Evolutionary conservation across 1,140 invertebrate species (phyloP), one percentile per base, ranked within the genome.

Genomic region (Batillaria attramentaria): DNA sequence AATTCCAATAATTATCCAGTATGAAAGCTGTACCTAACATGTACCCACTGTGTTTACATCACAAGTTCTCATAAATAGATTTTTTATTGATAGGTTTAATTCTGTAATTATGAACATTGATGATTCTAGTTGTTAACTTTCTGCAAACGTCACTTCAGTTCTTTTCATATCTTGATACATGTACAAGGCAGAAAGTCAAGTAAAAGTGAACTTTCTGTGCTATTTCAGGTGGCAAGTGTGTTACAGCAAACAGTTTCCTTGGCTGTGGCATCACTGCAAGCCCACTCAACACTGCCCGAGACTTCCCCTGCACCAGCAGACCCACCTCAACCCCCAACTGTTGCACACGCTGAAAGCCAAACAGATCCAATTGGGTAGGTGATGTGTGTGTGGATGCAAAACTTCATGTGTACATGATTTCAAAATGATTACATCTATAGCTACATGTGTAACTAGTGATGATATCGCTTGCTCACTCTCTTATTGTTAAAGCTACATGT

Each of bases 11-110:
- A n/a, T n/a, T n/a, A 50, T 50, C 46, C 46, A 50, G 46, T 50
- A 50, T 50, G 46, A 50, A 50, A 50, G 46, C 46, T 50, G 46
- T 50, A 50, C 46, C 46, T 50, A 50, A 50, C 46, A 50, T 50
- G 46, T 50, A 50, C 46, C 46, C 46, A 50, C 46, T 50, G 46
- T 50, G 46, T 50, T 50, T 50, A 50, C 46, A 50, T 50, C 46
- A 50, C 46, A 50, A 50, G 10, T 50, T 50, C 46, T 50, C 46
- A 50, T 50, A 50, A 50, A 50, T 50, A 50, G 46, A 50, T 10
- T 50, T 50, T 50, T 50, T 50, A 50, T 50, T 50, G 46, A 50
- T 50, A 50, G 46, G 46, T 50, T 50, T 50, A 50, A 50, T 50
- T 50, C 46, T 50, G 46, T 50, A 50, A 50, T 50, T 50, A 50